Conservation (phyloP, 2,113 vertebrate genomes). For the Coracopsis vasa region DNA sequence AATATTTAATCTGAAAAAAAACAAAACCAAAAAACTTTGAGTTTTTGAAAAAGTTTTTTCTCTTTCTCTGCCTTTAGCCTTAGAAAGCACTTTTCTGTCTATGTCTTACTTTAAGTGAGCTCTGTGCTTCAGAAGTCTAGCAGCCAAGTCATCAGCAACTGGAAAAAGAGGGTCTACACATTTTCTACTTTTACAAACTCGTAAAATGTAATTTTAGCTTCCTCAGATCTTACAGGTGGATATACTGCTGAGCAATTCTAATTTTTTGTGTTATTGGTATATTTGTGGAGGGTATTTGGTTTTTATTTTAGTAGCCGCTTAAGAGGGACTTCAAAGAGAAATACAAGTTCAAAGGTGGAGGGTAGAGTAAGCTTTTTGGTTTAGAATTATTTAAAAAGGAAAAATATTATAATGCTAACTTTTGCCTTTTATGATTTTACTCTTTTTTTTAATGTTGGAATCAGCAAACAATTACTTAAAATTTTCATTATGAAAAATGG, state of each 20-base stretch:
- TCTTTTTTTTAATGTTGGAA: background rate
- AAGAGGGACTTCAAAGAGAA: background rate
- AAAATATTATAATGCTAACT: background rate
- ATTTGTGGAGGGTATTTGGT: background rate
- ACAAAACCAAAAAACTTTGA: background rate
- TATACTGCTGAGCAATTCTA: background rate
- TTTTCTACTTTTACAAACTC: background rate
- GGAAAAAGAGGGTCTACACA: background rate
- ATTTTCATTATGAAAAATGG: background rate
- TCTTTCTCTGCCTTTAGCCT: background rate
- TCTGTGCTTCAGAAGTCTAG: background rate
- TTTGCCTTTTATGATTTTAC: background rate
- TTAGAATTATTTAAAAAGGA: background rate
- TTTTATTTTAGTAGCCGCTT: background rate
- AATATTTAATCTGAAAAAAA: background rate
- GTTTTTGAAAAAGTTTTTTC: background rate
- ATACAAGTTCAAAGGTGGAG: background rate
- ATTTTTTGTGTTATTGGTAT: background rate
- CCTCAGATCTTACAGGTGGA: background rate
- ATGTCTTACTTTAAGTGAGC: background rate
- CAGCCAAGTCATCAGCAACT: background rate
- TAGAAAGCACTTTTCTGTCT: background rate
- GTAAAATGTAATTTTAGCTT: background rate
- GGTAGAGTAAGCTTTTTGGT: background rate
- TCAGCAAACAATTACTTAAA: background rate